Evolutionary conservation across 2,888 invertebrate genomes (phyloP).

Genomic region (Plusia festucae): DNA sequence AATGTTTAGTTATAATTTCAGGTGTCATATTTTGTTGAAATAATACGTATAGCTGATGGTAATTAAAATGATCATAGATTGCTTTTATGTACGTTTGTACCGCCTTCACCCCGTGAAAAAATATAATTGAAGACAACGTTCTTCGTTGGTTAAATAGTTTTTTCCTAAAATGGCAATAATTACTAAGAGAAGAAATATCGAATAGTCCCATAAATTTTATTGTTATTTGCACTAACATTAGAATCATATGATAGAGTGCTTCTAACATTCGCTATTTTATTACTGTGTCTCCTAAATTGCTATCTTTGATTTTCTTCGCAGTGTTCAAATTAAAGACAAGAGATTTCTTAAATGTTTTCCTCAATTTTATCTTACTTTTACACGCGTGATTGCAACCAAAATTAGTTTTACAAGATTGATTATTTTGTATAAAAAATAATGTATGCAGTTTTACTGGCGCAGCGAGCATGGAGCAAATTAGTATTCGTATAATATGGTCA

Average conservation of each 20-base stretch:
- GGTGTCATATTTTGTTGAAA: neutral
- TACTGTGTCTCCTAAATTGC: neutral
- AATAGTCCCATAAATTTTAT: too few species aligned
- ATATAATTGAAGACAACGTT: neutral
- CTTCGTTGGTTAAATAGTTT: neutral
- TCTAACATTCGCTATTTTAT: neutral
- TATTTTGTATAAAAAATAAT: conserved; percentile 2
- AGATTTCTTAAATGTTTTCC: neutral
- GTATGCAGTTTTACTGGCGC: neutral
- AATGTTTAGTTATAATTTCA: neutral
- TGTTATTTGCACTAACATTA: too few species aligned
- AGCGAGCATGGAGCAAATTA: neutral
- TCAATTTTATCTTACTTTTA: neutral
- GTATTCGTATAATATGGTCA: neutral
- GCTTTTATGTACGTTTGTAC: neutral
- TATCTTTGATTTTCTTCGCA: neutral
- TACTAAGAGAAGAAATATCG: neutral
- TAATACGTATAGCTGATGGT: neutral
- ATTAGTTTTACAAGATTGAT: conserved; percentile 3
- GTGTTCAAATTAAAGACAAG: neutral
- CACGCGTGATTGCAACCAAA: neutral
- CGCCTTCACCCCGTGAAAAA: neutral
- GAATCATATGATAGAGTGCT: too few species aligned
- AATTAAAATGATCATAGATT: neutral
- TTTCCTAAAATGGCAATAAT: neutral